Evolutionary conservation across 2,797 vertebrate species (phyloP).

Genomic region (Rhadinocentrus ornatus): DNA sequence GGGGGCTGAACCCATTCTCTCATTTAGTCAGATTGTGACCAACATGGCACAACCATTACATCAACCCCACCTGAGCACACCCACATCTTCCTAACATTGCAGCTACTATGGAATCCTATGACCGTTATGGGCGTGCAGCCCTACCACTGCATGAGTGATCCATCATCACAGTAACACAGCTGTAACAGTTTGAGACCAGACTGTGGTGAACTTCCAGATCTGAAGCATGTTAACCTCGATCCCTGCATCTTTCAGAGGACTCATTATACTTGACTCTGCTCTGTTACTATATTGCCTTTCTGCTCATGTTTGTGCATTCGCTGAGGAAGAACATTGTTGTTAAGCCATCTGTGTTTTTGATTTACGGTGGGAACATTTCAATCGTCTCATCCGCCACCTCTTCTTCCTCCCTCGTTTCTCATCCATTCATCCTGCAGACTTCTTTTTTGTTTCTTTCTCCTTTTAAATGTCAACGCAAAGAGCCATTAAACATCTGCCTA

Average conservation of each 20-base stretch:
- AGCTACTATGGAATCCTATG: too few relatives aligned
- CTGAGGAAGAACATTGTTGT: slow-evolving; percentile 4
- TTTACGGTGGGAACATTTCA: slow-evolving; percentile 52
- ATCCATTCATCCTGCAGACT: slow-evolving; percentile 79
- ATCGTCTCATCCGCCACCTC: slow-evolving; percentile 17
- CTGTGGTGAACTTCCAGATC: background rate
- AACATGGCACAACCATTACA: too few relatives aligned
- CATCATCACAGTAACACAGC: background rate
- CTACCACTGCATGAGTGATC: background rate
- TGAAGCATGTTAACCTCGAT: background rate
- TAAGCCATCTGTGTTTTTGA: slow-evolving; percentile 64
- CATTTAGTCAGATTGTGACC: too few relatives aligned
- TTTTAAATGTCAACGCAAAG: slow-evolving; percentile 50
- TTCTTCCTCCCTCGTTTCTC: slow-evolving; percentile 48
- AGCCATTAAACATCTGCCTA: slow-evolving; percentile 50
- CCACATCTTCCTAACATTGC: background rate
- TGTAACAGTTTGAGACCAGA: background rate
- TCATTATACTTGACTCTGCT: background rate
- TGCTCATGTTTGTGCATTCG: background rate
- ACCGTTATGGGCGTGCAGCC: background rate
- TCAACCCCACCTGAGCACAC: background rate
- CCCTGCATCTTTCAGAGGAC: background rate
- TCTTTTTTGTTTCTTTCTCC: slow-evolving; percentile 76
- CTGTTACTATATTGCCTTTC: background rate
- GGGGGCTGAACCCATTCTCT: too few relatives aligned